Base-by-base conservation (phyloP, 2,113 vertebrate species). In the Xyliphius kryptos region DNA sequence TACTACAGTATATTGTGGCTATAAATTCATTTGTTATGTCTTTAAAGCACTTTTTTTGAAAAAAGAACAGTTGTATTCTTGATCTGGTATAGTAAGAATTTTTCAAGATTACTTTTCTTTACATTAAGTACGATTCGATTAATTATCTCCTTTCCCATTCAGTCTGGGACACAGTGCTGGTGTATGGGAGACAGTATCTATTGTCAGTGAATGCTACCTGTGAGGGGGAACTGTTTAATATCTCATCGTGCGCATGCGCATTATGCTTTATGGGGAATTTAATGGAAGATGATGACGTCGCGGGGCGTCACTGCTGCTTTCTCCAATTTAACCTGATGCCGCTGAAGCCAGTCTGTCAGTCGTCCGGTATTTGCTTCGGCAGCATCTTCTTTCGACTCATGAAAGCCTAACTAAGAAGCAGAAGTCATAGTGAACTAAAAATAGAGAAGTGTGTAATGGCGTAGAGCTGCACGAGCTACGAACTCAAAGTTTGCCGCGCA, bases 401-500 rank as follows among this genome's bases (percentile, higher is more conserved):
- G 15, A 20, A 54, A 15, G 40, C 48, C 19, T 11, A 22, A 13
- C n/a, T 6, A 46, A 41, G 38, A 57, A 20, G n/a, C 49, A 20
- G 15, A 21, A 41, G 52, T 15, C 5, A 21, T 32, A 32, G 26
- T 6, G 7, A 32, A 32, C 26, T 5, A 32, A 6, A 32, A 32
- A 32, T 2, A 32, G 26, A 32, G 26, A 32, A 32, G 26, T 32
- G 26, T 3, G 26, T 37, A 38, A 53, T 47, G 49, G n/a, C 49
- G 56, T 58, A 53, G 50, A 47, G 54, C 17, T 46, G 46, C 53
- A n/a, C 6, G 19, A 9, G 38, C 51, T 2, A 12, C 16, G 14
- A n/a, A 65, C 55, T 54, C 17, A 52, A 58, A 58, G 40, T 65
- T 70, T 46, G 49, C 48, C 61, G 68, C 40, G 62, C 47, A 52